These are phyloP conservation scores for Egretta garzetta DNA, from an alignment of 2,113 vertebrate species.

Conservation along the genomic window DNA sequence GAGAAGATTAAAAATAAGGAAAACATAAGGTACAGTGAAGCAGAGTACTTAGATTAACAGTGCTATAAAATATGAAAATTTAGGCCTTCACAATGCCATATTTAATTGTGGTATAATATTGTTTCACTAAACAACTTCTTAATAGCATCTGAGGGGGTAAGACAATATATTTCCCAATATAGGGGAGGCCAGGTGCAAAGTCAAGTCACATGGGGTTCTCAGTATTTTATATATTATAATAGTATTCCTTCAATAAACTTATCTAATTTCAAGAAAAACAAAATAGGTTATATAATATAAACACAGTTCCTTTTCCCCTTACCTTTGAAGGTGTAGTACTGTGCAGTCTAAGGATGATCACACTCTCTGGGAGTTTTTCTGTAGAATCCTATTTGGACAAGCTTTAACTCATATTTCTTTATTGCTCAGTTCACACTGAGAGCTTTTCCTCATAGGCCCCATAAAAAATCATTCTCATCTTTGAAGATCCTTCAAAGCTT, in stretches of 20 bases:
- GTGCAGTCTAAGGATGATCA: not conserved
- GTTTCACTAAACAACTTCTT: not conserved
- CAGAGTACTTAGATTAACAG: not conserved
- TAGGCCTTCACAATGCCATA: not conserved
- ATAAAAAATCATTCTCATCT: not conserved
- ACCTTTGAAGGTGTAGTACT: not conserved
- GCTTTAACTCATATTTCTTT: not conserved
- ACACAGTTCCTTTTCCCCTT: not conserved
- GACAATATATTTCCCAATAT: not conserved
- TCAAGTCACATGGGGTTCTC: not conserved
- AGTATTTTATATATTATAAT: not conserved
- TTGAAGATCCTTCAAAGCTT: slow-evolving; percentile 21
- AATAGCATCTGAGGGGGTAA: not conserved
- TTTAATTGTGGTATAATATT: not conserved
- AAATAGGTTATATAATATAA: not conserved
- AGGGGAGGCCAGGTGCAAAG: not conserved
- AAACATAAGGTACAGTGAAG: not conserved
- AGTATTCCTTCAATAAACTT: not conserved
- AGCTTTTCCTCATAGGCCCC: not conserved
- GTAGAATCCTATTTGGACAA: not conserved
- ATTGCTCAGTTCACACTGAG: not conserved
- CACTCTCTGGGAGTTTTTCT: not conserved
- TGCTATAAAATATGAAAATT: not conserved
- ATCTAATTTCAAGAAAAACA: not conserved
- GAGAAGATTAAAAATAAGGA: not conserved